phyloP scores from a whole-genome alignment of 2,797 vertebrate species.

The Pangasius mekongensis region DNA sequence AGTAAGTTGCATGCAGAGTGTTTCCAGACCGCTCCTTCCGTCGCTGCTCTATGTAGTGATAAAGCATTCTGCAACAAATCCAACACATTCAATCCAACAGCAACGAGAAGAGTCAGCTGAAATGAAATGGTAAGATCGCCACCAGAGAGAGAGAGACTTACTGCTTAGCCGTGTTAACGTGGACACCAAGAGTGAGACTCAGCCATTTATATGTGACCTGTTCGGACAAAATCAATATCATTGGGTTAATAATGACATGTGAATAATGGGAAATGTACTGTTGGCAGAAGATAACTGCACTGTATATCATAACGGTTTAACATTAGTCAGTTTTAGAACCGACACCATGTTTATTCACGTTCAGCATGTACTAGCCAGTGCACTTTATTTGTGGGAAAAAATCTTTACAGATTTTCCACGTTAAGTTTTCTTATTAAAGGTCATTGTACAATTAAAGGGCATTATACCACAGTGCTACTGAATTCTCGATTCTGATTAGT shows the following conservation, averaged over 20 bases:
- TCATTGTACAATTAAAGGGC: not conserved
- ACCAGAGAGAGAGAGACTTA: slow-evolving; percentile 71
- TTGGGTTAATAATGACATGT: not conserved
- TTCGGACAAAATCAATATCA: not conserved
- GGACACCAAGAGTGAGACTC: slow-evolving; percentile 91
- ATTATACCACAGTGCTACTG: not conserved
- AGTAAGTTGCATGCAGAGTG: slow-evolving; percentile 90
- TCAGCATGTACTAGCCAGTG: not conserved
- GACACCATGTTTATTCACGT: not conserved
- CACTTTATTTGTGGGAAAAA: not conserved
- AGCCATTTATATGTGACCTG: slow-evolving; percentile 99
- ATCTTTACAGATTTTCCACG: not conserved
- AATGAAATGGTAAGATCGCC: not conserved
- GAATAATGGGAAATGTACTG: not conserved
- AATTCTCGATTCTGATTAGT: not conserved
- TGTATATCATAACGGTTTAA: not conserved
- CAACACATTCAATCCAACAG: not conserved
- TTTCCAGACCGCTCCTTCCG: slow-evolving; percentile 85
- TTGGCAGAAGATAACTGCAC: not conserved
- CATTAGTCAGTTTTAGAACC: not conserved
- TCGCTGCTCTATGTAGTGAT: slow-evolving; percentile 91
- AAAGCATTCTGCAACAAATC: slow-evolving; percentile 85
- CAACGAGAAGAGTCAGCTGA: not conserved
- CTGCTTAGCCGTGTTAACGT: slow-evolving; percentile 97
- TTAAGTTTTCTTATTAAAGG: not conserved